Evolutionary conservation across 2,113 vertebrate genomes (phyloP), one percentile per base, ranked within the genome.

Genomic region (Amphilophus citrinellus): DNA sequence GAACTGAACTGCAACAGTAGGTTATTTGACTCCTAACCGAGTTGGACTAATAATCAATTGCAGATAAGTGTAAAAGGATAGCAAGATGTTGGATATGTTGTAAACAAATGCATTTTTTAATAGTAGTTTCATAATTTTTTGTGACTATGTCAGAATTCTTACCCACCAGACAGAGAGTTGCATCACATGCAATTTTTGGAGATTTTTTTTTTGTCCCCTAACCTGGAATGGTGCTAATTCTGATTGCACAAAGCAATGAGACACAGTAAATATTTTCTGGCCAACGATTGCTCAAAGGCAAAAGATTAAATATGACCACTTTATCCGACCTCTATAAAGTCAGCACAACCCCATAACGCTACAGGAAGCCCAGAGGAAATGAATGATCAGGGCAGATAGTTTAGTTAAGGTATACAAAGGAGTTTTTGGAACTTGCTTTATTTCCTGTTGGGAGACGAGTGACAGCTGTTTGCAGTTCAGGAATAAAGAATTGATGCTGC

Each of bases 401-500:
- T 91, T 60, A 68, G 86, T 82, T 75, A 77, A 88, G 88, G 80
- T 88, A 91, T 87, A 84, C 80, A 85, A 86, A 87, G 61, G 37
- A 53, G 50, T 87, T 90, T 88, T 88, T 89, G 75, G 76, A 90
- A 87, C 83, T 80, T 91, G 65, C 32, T 88, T 83, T 89, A 85
- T 91, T 87, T 91, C 82, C 79, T 77, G 77, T 80, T 4, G 4
- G 65, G 61, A 88, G 63, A 92, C 63, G 44, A 93, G 76, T 91
- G 92, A 92, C 90, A 93, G 91, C 86, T 87, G 87, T 91, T 89
- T 87, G 80, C 79, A 87, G 88, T 80, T 86, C 81, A 88, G 68
- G 86, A 92, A 95, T 93, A 94, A 95, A 95, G 91, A 93, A 93
- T 93, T 93, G 91, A 95, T 93, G 90, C 76, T 86, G 84, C 82